Percentiles rank a stretch among this genome's conserved stretches.
phyloP scores from a whole-genome alignment of 2,888 invertebrate genomes.

The Helobdella robusta region DNA sequence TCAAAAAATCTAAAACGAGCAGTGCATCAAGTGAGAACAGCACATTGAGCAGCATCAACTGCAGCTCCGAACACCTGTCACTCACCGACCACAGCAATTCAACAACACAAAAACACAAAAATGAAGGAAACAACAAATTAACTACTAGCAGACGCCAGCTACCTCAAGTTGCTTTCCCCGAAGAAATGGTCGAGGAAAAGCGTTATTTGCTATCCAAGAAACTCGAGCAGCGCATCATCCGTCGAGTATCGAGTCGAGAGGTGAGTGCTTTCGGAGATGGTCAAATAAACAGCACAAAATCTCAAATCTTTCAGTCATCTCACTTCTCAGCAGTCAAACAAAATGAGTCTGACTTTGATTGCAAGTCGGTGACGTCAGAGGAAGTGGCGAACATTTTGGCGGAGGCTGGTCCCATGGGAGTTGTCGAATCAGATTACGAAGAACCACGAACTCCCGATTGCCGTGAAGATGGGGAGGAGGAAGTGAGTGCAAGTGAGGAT shows the following conservation, averaged over 20 bases:
- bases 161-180: not conserved
- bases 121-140: not conserved
- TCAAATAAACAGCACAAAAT: too few relatives aligned
- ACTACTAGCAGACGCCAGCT: conserved; percentile 2
- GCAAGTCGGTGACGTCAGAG: conserved; percentile 13
- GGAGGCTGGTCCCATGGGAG: conserved; percentile 18
- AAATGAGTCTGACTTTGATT: not conserved
- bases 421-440: conserved; percentile 13
- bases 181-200: conserved; percentile 9
- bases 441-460: not conserved
- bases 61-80: too few relatives aligned
- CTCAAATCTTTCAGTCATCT: too few relatives aligned
- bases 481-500: not conserved
- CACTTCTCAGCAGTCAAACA: too few relatives aligned
- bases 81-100: too few relatives aligned
- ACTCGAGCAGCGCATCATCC: not conserved
- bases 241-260: conserved; percentile 6
- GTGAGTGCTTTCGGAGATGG: too few relatives aligned
- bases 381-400: conserved; percentile 21
- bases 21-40: not conserved
- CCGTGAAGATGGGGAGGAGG: not conserved
- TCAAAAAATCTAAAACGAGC: too few relatives aligned
- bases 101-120: too few relatives aligned
- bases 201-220: conserved; percentile 13
- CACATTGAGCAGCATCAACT: not conserved